Evolutionary conservation across 2,113 vertebrate genomes (phyloP), one percentile per base, ranked within the genome.

Genomic region (Triplophysa tibetana): DNA sequence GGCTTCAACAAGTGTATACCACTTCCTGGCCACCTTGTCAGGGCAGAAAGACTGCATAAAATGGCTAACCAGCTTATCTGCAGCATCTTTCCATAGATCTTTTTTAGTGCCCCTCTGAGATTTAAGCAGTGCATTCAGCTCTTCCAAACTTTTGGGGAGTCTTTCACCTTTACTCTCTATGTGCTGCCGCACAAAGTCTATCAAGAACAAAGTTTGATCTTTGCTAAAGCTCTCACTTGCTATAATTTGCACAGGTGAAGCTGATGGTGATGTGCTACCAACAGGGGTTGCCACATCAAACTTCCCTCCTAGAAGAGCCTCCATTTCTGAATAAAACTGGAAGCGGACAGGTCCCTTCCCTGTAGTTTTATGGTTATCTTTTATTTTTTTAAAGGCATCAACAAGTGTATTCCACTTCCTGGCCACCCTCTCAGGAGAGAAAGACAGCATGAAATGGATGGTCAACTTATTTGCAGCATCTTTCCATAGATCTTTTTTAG

Each of bases 241-340:
- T 3, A 19, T 43, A 26, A 77, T 19, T 7, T 48, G 48, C 1
- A 14, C 63, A 17, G 26, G 13, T 52, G 50, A 52, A 6, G 50
- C 8, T 45, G 43, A 45, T 29, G 29, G 29, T 29, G 29, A 29
- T 45, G 43, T 45, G 50, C 50, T 11, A 4, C 52, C 75, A 11
- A 66, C 26, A 10, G 50, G 33, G 4, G 29, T 63, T 10, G 65
- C 11, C 2, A 11, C 23, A 9, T 77, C 75, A 24, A 56, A 45
- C 17, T 77, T 63, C 48, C 66, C 54, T 38, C 79, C 83, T 41
- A 84, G 16, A n/a, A 84, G 74, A 68, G 78, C 83, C 61, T 84
- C 83, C 83, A 84, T 81, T 38, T 84, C 83, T 17, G 19, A 68
- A 65, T 78, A 84, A 78, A 79, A 81, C 75, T 84, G 69, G 45